A percentile compares a stretch with the other conserved stretches of the same genome.
These are phyloP conservation scores for Epinephelus moara DNA, from an alignment of 2,113 vertebrate genomes.

Conservation along the genomic window DNA sequence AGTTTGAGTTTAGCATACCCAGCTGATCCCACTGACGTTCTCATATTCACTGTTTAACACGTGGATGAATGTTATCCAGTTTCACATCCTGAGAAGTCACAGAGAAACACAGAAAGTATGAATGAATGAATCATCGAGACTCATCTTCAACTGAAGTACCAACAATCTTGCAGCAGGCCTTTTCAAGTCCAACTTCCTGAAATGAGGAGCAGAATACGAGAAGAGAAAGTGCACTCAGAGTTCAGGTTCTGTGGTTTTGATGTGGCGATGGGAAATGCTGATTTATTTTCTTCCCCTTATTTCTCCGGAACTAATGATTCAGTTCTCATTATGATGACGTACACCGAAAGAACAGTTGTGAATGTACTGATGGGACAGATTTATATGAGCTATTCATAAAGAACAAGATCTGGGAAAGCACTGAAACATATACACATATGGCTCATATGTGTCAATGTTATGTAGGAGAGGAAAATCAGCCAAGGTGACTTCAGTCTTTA, in stretches of 20 bases:
- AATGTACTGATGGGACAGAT: background rate
- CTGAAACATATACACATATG: too few species aligned
- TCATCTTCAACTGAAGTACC: background rate
- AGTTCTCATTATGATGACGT: background rate
- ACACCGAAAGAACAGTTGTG: background rate
- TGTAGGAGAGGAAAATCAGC: too few species aligned
- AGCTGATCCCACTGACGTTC: too few species aligned
- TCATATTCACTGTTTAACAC: background rate
- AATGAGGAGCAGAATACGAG: background rate
- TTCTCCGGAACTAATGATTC: background rate
- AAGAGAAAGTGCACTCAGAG: conserved; percentile 1
- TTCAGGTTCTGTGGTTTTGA: background rate
- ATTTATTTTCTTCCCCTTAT: background rate
- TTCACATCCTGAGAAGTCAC: background rate
- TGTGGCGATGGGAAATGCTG: background rate
- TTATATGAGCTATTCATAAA: background rate
- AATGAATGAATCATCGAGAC: background rate
- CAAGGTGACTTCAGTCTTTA: too few species aligned
- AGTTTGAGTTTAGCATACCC: too few species aligned
- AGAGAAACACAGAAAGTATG: background rate
- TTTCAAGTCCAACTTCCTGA: conserved; percentile 14
- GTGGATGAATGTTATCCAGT: background rate
- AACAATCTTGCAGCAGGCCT: background rate
- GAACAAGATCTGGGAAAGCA: background rate
- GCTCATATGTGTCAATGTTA: background rate